Conservation (phyloP, 1,140 invertebrate genomes). For the Chrysoperla carnea region DNA sequence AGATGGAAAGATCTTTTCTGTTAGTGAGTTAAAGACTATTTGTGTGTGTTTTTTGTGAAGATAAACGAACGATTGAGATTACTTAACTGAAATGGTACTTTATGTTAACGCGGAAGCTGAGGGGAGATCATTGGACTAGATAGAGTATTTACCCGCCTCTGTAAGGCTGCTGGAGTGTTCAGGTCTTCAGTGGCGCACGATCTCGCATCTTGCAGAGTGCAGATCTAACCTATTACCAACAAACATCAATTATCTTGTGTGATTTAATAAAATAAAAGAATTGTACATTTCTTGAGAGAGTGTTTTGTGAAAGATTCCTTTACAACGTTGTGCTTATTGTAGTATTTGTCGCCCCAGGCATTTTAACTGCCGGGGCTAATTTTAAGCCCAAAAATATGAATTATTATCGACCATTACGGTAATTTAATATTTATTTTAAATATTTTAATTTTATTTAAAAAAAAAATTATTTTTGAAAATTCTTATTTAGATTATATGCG, state of each 20-base stretch:
- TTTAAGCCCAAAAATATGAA: neutral
- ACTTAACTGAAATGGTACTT: no score
- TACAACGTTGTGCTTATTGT: neutral
- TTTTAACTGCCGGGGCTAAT: neutral
- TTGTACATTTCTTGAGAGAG: neutral
- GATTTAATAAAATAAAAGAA: no score
- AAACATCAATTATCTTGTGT: no score
- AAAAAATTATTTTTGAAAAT: neutral
- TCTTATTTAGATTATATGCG: neutral
- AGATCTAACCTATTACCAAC: no score
- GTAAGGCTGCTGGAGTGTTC: neutral
- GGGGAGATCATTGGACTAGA: neutral
- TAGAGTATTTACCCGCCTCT: neutral
- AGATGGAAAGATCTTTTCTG: no score
- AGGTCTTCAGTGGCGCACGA: neutral
- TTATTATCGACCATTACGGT: neutral
- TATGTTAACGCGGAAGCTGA: no score
- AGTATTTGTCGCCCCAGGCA: neutral
- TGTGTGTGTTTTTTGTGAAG: no score
- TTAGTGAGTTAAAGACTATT: no score
- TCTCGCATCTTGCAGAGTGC: neutral
- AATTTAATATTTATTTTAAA: neutral
- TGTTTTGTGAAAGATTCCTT: neutral
- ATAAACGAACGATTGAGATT: no score
- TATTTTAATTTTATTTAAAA: neutral